Conservation (phyloP, 2,113 vertebrate genomes). For the Mesembrinibis cayennensis region DNA sequence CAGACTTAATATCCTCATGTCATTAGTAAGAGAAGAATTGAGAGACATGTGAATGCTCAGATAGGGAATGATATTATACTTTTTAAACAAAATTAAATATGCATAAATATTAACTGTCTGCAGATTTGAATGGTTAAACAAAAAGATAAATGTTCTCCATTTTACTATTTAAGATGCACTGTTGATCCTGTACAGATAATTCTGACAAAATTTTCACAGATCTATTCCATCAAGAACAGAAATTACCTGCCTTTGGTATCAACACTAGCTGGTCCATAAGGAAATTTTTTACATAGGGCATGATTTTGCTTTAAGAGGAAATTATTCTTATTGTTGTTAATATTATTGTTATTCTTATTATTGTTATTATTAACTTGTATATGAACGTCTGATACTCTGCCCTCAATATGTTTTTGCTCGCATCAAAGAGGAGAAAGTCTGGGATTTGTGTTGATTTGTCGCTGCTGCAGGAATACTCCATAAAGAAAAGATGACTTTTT, state of each 20-base stretch:
- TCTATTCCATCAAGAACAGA: background rate
- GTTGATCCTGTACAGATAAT: background rate
- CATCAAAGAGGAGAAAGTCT: background rate
- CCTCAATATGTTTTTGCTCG: background rate
- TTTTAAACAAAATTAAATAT: background rate
- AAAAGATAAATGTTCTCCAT: background rate
- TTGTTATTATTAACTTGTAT: background rate
- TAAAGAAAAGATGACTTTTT: background rate
- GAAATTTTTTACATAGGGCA: background rate
- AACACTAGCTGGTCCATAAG: background rate
- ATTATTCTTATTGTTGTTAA: background rate
- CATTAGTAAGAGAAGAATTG: background rate
- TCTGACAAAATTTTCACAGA: background rate
- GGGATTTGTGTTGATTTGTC: background rate
- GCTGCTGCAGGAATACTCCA: background rate
- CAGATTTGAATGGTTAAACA: background rate
- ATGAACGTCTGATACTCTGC: background rate
- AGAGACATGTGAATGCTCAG: background rate
- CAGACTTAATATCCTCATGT: background rate
- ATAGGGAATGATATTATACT: background rate
- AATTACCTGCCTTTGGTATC: background rate
- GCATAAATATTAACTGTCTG: background rate
- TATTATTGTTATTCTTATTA: background rate
- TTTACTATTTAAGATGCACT: background rate
- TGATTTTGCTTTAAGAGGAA: background rate